Base-by-base conservation (phyloP, 2,888 invertebrate species). In the Mythimna loreyi region DNA sequence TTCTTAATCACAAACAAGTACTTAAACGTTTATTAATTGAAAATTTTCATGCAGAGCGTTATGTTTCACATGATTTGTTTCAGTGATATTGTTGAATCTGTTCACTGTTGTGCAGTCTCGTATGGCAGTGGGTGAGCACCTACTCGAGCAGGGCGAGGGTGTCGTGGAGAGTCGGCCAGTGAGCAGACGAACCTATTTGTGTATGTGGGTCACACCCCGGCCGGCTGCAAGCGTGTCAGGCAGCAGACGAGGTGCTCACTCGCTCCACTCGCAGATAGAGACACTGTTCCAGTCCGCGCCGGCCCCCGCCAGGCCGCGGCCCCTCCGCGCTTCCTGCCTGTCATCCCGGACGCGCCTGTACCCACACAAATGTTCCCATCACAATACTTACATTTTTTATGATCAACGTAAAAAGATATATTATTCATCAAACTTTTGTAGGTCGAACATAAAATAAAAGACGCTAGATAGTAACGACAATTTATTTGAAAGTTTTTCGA, bases 151-250 rank as follows among this genome's bases (percentile, higher is more conserved):
- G 19, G 4, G 25, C 6, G 58, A 25, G 21, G 33, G 45, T 25
- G 16, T 8, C 2, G 43, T 30, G 21, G 9, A 19, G 53, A 53
- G 47, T 25, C 43, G 47, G 60, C 8, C 49, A 45, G 40, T 23
- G 43, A 43, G n/a, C 33, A 1, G 13, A 23, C 40, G 57, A 9
- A 16, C 43, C 58, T 69, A 69, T 74, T 58, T 62, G 53, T 36
- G 77, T 58, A 69, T 74, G 57, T 76, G 62, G 73, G 77, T 62
- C 70, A 74, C 47, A 19, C 6, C 19, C 11, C 47, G 30, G 60
- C 33, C 68, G 67, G 56, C 23, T 36, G 25, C 23, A 75, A 56
- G 28, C 33, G 53, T 43, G 76, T 19, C 76, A 68, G 57, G 52
- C 52, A 25, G 21, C 33, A 40, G 30, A 33, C 19, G 30, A 57